These are phyloP conservation scores for Junonia oenone DNA, from an alignment of 2,888 invertebrate species.

Conservation along the genomic window DNA sequence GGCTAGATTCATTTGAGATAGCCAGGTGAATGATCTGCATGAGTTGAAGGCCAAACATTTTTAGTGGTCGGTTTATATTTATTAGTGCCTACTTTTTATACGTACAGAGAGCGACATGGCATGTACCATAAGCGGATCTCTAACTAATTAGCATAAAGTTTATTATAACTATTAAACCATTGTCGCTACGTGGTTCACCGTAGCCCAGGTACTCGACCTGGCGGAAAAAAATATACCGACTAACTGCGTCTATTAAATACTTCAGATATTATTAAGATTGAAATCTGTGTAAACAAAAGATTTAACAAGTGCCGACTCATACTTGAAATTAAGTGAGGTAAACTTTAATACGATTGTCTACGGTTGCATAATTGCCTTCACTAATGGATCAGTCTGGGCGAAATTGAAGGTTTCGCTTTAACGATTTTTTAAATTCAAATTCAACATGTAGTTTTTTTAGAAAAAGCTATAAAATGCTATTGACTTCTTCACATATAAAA, in stretches of 20 bases:
- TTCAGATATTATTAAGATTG: constrained; percentile 1
- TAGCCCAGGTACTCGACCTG: constrained; percentile 18
- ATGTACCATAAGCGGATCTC: constrained; percentile 35
- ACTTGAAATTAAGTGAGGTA: not conserved
- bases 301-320: not conserved
- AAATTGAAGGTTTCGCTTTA: not conserved
- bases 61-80: constrained; percentile 60
- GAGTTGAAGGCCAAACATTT: constrained; percentile 67
- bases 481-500: not conserved
- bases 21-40: constrained; percentile 66
- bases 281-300: constrained; percentile 11
- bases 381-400: not conserved
- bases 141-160: constrained; percentile 20
- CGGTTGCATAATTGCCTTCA: constrained; percentile 4
- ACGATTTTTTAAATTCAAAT: not conserved
- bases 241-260: constrained; percentile 2
- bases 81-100: constrained; percentile 47
- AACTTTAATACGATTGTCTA: not conserved
- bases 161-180: constrained; percentile 2
- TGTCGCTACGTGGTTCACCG: constrained; percentile 1
- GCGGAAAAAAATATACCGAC: constrained; percentile 11
- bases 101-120: constrained; percentile 48
- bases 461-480: not conserved
- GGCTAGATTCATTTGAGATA: constrained; percentile 50
- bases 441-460: not conserved